Conservation (phyloP, 1,140 invertebrate species). For the Sitodiplosis mosellana region DNA sequence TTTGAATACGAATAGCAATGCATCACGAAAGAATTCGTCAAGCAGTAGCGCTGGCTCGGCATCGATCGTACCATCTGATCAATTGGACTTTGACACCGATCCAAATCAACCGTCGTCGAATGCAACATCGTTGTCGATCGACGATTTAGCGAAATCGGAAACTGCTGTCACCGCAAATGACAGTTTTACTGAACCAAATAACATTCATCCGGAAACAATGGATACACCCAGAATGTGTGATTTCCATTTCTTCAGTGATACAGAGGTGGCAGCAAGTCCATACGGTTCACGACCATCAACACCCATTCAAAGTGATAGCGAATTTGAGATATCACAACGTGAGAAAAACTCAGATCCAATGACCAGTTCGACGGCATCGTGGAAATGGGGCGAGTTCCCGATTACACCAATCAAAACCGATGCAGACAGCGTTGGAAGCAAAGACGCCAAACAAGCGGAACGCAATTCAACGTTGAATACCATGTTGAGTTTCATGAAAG, state of each 20-base stretch:
- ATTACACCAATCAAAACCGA: conserved; percentile 25
- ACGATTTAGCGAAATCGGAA: conserved; percentile 5
- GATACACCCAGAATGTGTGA: conserved; percentile 17
- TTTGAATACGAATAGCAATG: conserved; percentile 21
- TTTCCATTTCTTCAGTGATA: conserved; percentile 81
- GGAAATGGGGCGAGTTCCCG: conserved; percentile 96
- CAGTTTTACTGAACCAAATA: too few species aligned
- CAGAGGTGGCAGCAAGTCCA: conserved; percentile 38
- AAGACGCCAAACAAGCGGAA: conserved; percentile 33
- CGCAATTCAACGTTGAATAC: conserved; percentile 62
- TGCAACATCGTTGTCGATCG: conserved; percentile 7
- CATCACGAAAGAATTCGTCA: conserved; percentile 44
- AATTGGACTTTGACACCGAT: conserved; percentile 8
- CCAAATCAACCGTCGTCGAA: conserved; percentile 9
- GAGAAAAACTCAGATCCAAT: conserved; percentile 30
- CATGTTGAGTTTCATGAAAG: conserved; percentile 86
- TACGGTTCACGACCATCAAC: conserved; percentile 46
- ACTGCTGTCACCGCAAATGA: conserved; percentile 8
- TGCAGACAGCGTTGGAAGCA: conserved; percentile 7
- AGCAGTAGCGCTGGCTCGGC: conserved; percentile 20
- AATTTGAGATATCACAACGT: conserved; percentile 64
- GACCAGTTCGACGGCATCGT: conserved; percentile 35
- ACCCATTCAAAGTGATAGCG: conserved; percentile 83
- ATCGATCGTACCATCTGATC: conserved; percentile 6
- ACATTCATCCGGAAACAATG: background rate